Percentiles rank a stretch among this genome's conserved stretches.
phyloP scores from a whole-genome alignment of 2,888 invertebrate species.

The Cyrtodaria siliqua region DNA sequence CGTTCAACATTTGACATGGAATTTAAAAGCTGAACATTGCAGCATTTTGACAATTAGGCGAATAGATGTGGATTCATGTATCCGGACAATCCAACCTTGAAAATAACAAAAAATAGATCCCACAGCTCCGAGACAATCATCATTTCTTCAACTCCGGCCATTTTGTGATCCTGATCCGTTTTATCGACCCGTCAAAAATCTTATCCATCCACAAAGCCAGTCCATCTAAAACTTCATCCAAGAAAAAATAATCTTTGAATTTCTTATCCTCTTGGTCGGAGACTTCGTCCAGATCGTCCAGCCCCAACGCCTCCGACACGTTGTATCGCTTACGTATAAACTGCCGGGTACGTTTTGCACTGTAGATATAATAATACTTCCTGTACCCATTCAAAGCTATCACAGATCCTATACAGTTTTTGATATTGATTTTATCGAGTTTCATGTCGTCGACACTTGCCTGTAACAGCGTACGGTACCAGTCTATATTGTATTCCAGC shows the following conservation, averaged over 20 bases:
- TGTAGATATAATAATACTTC: slow-evolving; percentile 99
- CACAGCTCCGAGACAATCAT: too few relatives aligned
- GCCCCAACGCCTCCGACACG: slow-evolving; percentile 73
- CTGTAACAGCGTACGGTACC: slow-evolving; percentile 96
- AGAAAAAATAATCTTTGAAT: slow-evolving; percentile 64
- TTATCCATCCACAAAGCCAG: slow-evolving; percentile 98
- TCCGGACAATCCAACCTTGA: too few relatives aligned
- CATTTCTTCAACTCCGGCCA: slow-evolving; percentile 90
- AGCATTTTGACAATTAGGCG: too few relatives aligned
- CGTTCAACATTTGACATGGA: too few relatives aligned
- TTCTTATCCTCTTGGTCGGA: slow-evolving; percentile 63
- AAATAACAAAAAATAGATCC: too few relatives aligned
- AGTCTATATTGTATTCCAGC: slow-evolving; percentile 95
- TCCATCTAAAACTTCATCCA: slow-evolving; percentile 89
- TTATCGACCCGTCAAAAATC: slow-evolving; percentile 97
- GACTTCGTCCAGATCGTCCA: slow-evolving; percentile 69
- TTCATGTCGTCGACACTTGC: slow-evolving; percentile 90
- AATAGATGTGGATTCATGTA: too few relatives aligned
- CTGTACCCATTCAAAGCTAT: slow-evolving; percentile 98
- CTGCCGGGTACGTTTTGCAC: slow-evolving; percentile 86
- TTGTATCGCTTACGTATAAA: slow-evolving; percentile 71
- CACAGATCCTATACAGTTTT: slow-evolving; percentile 96
- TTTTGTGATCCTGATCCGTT: slow-evolving; percentile 97
- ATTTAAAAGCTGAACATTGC: too few relatives aligned
- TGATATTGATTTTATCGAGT: slow-evolving; percentile 92